Percentiles rank a stretch among this genome's conserved stretches.
These are phyloP conservation scores for Habropoda laboriosa DNA, from an alignment of 1,140 invertebrate species.

Conservation along the genomic window DNA sequence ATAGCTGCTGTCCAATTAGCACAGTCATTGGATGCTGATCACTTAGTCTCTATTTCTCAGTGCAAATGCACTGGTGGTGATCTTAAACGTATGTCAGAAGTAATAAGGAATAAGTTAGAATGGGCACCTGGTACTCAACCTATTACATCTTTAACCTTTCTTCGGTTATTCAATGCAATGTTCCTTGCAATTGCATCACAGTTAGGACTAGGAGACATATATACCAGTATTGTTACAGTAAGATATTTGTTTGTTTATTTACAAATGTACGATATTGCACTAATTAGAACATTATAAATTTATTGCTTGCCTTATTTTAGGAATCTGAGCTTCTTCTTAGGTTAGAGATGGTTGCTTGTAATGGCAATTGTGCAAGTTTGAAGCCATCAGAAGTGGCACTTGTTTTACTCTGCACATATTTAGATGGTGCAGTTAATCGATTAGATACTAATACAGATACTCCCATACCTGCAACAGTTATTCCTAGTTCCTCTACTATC, in stretches of 20 bases:
- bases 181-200: slow-evolving; percentile 82
- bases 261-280: background rate
- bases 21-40: slow-evolving; percentile 74
- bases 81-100: slow-evolving; percentile 87
- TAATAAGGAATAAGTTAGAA: slow-evolving; percentile 87
- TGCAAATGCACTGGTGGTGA: slow-evolving; percentile 89
- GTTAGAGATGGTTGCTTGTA: slow-evolving; percentile 88
- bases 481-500: slow-evolving; percentile 62
- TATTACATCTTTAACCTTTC: slow-evolving; percentile 86
- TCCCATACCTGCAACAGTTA: slow-evolving; percentile 34
- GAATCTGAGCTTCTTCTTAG: slow-evolving; percentile 85
- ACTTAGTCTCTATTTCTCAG: slow-evolving; percentile 85
- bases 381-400: slow-evolving; percentile 87
- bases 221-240: slow-evolving; percentile 76
- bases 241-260: slow-evolving; percentile 12
- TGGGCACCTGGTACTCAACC: slow-evolving; percentile 83
- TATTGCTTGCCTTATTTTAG: slow-evolving; percentile 62
- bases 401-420: slow-evolving; percentile 85
- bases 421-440: slow-evolving; percentile 82
- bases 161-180: slow-evolving; percentile 85
- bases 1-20: slow-evolving; percentile 83
- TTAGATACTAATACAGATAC: slow-evolving; percentile 65
- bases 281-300: slow-evolving; percentile 12
- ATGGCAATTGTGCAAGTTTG: slow-evolving; percentile 86
- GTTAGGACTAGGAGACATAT: slow-evolving; percentile 80